Percentiles rank a stretch among this genome's conserved stretches.
Evolutionary conservation across 1,140 invertebrate species (phyloP).

Genomic region (Euura saliciscinereae): DNA sequence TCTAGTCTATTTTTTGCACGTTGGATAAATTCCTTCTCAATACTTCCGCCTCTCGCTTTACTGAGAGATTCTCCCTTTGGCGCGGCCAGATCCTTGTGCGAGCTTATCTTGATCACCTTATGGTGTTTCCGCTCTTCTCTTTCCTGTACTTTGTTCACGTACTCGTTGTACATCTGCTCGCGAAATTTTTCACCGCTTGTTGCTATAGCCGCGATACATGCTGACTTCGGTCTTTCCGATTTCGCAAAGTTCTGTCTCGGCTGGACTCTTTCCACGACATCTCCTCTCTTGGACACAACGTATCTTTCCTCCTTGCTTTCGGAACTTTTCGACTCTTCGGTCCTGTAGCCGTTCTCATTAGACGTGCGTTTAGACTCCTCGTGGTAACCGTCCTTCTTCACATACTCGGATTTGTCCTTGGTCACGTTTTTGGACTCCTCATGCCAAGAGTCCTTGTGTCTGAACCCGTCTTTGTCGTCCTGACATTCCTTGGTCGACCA

Average conservation of each 20-base stretch:
- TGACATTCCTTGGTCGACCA: neutral
- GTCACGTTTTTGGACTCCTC: conserved; percentile 29
- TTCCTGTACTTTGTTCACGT: conserved; percentile 77
- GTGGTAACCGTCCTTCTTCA: conserved; percentile 29
- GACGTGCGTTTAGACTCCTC: conserved; percentile 21
- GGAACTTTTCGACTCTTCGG: conserved; percentile 27
- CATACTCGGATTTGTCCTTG: conserved; percentile 24
- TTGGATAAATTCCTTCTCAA: conserved; percentile 76
- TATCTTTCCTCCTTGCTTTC: conserved; percentile 29
- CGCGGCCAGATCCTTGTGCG: conserved; percentile 41
- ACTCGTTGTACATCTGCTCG: conserved; percentile 82
- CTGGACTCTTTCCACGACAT: conserved; percentile 4
- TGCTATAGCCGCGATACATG: conserved; percentile 48
- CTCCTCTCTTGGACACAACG: conserved; percentile 17
- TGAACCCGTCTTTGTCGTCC: neutral
- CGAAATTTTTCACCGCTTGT: conserved; percentile 71
- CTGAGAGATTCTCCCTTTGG: conserved; percentile 24
- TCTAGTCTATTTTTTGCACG: conserved; percentile 67
- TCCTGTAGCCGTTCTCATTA: conserved; percentile 20
- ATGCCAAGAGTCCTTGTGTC: conserved; percentile 28
- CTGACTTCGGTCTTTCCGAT: conserved; percentile 35
- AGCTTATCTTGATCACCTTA: conserved; percentile 76
- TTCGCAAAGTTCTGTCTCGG: conserved; percentile 13
- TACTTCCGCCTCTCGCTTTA: conserved; percentile 59
- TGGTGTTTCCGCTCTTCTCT: conserved; percentile 77